Evolutionary conservation across 2,113 vertebrate species (phyloP).

Genomic region (Rhineura floridana): DNA sequence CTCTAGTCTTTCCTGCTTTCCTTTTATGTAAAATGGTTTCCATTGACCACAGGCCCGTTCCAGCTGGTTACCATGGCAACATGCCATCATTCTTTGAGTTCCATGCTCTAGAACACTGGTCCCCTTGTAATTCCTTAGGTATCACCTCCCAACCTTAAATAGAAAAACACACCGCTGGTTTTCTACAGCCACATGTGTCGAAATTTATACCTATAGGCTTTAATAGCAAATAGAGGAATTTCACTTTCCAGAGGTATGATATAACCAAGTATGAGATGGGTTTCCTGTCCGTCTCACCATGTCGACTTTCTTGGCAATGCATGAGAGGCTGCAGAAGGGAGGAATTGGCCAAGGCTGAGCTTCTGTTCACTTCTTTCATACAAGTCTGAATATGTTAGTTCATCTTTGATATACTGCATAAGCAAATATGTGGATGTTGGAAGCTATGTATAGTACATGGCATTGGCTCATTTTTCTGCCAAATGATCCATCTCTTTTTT

Average conservation of each 20-base stretch:
- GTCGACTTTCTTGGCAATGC: constrained; percentile 28
- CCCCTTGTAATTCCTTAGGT: background rate
- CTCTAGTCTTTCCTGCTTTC: background rate
- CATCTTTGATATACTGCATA: background rate
- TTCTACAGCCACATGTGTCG: background rate
- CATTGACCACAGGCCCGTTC: background rate
- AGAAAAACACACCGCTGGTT: background rate
- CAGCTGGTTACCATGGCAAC: background rate
- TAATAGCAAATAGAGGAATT: constrained; percentile 36
- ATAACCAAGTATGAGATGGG: background rate
- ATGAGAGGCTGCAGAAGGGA: background rate
- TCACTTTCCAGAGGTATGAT: constrained; percentile 44
- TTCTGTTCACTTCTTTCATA: constrained; percentile 48
- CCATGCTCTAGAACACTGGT: background rate
- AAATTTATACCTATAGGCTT: constrained; percentile 40
- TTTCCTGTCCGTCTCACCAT: constrained; percentile 38
- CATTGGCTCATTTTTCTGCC: background rate
- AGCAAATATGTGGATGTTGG: background rate
- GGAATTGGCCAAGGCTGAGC: background rate
- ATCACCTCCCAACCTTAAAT: constrained; percentile 41
- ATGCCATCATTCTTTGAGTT: background rate
- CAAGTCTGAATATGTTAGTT: background rate
- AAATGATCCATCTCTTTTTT: background rate
- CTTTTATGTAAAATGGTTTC: background rate
- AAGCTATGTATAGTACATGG: background rate